These are phyloP conservation scores for Rhaphigaster nebulosa DNA, from an alignment of 2,888 invertebrate species.

Conservation along the genomic window DNA sequence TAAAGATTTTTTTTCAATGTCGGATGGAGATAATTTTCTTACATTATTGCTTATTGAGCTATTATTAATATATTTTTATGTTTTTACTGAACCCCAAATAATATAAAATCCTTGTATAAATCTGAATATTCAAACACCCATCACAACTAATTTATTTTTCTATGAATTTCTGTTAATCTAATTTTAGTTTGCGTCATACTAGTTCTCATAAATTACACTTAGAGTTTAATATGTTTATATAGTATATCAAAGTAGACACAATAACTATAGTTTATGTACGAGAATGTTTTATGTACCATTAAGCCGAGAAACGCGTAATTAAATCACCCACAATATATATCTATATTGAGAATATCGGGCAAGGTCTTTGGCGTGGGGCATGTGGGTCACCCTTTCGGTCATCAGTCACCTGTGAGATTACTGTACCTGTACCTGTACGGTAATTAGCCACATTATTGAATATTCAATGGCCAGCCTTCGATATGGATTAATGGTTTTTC, in stretches of 20 bases:
- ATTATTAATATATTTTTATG: too few relatives aligned
- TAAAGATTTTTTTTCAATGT: too few relatives aligned
- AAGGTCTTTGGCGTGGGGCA: background rate
- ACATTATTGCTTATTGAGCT: too few relatives aligned
- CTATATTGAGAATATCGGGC: constrained; percentile 7
- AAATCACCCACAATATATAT: background rate
- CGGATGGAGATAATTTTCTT: too few relatives aligned
- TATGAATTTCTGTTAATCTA: too few relatives aligned
- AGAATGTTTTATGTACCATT: background rate
- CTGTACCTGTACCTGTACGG: background rate
- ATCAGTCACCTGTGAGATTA: background rate
- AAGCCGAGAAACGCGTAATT: background rate
- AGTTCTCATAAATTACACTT: background rate
- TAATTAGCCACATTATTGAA: constrained; percentile 11
- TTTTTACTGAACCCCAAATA: too few relatives aligned
- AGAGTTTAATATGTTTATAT: background rate
- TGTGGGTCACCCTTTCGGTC: background rate
- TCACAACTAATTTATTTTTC: too few relatives aligned
- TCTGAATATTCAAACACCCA: too few relatives aligned
- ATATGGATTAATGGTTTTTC: constrained; percentile 15
- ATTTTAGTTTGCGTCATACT: background rate
- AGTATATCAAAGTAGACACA: background rate
- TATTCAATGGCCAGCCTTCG: constrained; percentile 19
- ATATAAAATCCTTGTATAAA: too few relatives aligned
- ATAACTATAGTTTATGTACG: background rate